Evolutionary conservation across 2,113 vertebrate species (phyloP).

Genomic region (Stegastes partitus): DNA sequence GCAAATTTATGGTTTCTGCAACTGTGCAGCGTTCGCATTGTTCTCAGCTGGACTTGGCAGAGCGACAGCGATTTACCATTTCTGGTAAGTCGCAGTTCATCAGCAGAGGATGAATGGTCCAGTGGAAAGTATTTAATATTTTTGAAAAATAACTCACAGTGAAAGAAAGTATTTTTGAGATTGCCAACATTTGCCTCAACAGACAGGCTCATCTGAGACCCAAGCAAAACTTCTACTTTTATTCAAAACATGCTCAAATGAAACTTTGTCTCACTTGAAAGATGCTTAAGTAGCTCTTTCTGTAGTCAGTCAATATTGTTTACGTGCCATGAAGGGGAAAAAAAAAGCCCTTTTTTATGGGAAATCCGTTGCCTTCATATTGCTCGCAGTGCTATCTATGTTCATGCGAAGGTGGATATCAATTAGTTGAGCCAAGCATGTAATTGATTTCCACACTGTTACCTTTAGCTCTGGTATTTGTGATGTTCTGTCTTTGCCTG

Average conservation of each 20-base stretch:
- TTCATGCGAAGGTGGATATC: constrained; percentile 84
- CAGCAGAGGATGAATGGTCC: constrained; percentile 25
- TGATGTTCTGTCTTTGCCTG: constrained; percentile 61
- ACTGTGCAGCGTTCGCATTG: constrained; percentile 44
- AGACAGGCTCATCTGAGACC: neutral
- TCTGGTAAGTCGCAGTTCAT: constrained; percentile 19
- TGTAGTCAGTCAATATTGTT: constrained; percentile 48
- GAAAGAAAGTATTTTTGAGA: constrained; percentile 5
- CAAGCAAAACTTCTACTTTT: neutral
- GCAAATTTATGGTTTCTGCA: constrained; percentile 41
- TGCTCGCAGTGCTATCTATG: constrained; percentile 74
- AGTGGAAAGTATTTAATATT: constrained; percentile 14
- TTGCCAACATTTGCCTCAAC: neutral
- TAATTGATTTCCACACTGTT: constrained; percentile 86
- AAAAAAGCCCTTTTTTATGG: constrained; percentile 64
- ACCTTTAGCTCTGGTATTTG: constrained; percentile 76
- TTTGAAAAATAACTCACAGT: constrained; percentile 16
- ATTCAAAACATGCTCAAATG: neutral
- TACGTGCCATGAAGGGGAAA: constrained; percentile 49
- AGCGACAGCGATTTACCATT: constrained; percentile 25
- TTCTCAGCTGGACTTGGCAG: constrained; percentile 28
- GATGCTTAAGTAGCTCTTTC: constrained; percentile 50
- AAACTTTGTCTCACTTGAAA: neutral
- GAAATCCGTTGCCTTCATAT: constrained; percentile 52
- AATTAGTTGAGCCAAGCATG: constrained; percentile 85